These are phyloP conservation scores for Raja brachyura DNA, from an alignment of 2,113 vertebrate genomes.

Conservation along the genomic window DNA sequence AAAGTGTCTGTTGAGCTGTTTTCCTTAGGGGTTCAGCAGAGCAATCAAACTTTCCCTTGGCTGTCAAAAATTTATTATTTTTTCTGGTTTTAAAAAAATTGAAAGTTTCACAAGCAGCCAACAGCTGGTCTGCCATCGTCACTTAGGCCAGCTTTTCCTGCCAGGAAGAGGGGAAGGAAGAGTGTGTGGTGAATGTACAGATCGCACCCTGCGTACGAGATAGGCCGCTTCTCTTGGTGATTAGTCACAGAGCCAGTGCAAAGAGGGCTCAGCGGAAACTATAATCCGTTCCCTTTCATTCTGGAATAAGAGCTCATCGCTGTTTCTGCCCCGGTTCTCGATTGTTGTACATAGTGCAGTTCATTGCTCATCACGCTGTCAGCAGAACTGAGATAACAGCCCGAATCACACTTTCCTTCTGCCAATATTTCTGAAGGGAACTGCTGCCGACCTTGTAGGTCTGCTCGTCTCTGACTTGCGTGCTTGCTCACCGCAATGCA, in stretches of 20 bases:
- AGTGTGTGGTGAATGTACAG: slow-evolving; percentile 39
- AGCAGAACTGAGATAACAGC: slow-evolving; percentile 49
- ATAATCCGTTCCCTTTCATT: slow-evolving; percentile 51
- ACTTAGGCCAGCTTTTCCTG: slow-evolving; percentile 42
- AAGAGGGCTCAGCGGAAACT: slow-evolving; percentile 49
- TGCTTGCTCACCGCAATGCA: too few species aligned
- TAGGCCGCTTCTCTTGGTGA: slow-evolving; percentile 52
- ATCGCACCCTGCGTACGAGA: slow-evolving; percentile 45
- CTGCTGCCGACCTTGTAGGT: too few species aligned
- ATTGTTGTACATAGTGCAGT: slow-evolving; percentile 49
- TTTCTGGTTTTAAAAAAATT: neutral
- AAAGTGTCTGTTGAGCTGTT: neutral
- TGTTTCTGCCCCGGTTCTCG: slow-evolving; percentile 46
- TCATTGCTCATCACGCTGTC: slow-evolving; percentile 53
- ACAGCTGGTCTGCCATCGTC: slow-evolving; percentile 48
- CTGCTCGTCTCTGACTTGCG: too few species aligned
- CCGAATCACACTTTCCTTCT: too few species aligned
- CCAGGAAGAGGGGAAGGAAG: slow-evolving; percentile 42
- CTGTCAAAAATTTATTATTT: slow-evolving; percentile 38
- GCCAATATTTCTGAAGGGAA: too few species aligned
- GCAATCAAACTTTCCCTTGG: neutral
- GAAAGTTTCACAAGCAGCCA: slow-evolving; percentile 42
- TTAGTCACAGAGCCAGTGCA: slow-evolving; percentile 51
- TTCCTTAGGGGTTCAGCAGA: neutral
- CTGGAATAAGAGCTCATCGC: slow-evolving; percentile 55